phyloP scores from a whole-genome alignment of 2,797 vertebrate genomes.

The Xerus rutilus region DNA sequence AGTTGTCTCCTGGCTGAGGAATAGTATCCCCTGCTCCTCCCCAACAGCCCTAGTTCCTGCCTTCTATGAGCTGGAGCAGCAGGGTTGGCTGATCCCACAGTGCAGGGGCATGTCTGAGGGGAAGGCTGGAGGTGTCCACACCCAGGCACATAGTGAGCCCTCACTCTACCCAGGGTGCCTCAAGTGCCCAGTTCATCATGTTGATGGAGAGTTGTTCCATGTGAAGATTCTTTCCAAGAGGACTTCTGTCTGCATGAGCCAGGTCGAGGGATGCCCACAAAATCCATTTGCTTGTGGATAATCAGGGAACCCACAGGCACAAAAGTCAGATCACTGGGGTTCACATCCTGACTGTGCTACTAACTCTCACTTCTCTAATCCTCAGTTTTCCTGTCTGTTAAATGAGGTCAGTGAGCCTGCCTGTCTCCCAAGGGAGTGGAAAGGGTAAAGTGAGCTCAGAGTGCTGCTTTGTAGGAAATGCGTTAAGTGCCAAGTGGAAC shows the following conservation, averaged over 20 bases:
- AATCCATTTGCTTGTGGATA: neutral
- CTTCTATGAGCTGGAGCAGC: neutral
- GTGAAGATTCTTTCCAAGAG: neutral
- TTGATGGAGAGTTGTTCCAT: neutral
- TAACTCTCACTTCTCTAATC: neutral
- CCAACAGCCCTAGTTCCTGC: neutral
- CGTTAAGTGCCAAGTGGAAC: neutral
- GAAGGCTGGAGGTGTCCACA: neutral
- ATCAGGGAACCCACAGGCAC: neutral
- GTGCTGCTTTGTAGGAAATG: neutral
- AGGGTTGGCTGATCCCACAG: fast-evolving
- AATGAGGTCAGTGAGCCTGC: neutral
- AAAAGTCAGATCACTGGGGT: neutral
- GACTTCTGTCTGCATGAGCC: neutral
- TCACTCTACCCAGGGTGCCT: too few species aligned
- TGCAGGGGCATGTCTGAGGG: neutral
- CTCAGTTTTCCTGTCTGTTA: neutral
- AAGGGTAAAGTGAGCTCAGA: neutral
- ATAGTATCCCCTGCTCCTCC: too few species aligned
- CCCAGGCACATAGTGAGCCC: neutral
- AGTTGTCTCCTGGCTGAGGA: neutral
- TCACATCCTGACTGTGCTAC: neutral
- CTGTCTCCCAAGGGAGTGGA: neutral
- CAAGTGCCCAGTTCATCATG: neutral
- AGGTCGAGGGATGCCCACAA: neutral